Evolutionary conservation across 2,888 invertebrate species (phyloP).

Genomic region (Clistopyga incitator): DNA sequence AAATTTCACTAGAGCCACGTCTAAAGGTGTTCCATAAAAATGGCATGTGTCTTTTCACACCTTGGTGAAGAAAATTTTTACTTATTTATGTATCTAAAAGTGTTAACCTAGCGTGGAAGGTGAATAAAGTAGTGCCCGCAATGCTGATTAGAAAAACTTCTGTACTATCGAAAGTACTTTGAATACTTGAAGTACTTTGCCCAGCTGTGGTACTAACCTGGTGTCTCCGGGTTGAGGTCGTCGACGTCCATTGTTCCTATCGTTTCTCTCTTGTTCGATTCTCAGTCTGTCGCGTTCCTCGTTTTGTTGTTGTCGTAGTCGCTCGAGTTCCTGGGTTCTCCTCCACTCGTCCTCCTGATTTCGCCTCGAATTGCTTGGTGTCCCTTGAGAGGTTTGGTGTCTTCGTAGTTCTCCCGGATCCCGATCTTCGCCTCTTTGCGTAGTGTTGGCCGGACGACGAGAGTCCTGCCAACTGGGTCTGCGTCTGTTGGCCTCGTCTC

Average conservation of each 20-base stretch:
- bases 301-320: conserved; percentile 62
- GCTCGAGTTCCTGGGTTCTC: conserved; percentile 63
- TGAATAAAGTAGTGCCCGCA: no score
- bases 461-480: conserved; percentile 44
- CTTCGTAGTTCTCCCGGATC: conserved; percentile 60
- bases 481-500: conserved; percentile 65
- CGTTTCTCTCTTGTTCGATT: conserved; percentile 59
- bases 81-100: background rate
- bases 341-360: conserved; percentile 53
- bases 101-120: background rate
- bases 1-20: conserved; percentile 14
- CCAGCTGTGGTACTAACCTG: conserved; percentile 56
- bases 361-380: conserved; percentile 29
- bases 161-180: no score
- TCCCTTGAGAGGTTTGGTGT: conserved; percentile 37
- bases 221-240: conserved; percentile 51
- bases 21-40: background rate
- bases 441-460: conserved; percentile 21
- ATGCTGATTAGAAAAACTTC: no score
- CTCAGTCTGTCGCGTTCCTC: conserved; percentile 50
- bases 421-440: conserved; percentile 24
- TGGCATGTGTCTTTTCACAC: background rate
- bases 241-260: conserved; percentile 50
- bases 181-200: no score
- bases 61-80: background rate